Percentiles rank a stretch among this genome's conserved stretches.
phyloP scores from a whole-genome alignment of 2,888 invertebrate species.

The Metellina segmentata region DNA sequence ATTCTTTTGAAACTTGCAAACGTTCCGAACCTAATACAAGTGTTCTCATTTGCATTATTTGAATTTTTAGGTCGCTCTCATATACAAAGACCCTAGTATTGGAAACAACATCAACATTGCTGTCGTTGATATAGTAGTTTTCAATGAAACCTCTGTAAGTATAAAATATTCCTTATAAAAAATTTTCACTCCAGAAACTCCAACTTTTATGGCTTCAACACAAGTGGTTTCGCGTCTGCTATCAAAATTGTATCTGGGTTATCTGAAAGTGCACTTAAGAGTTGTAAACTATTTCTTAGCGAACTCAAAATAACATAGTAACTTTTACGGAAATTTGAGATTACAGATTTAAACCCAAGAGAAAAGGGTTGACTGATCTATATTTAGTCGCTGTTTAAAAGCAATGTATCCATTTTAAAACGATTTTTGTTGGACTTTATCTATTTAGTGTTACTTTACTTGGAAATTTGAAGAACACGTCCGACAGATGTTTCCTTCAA shows the following conservation, averaged over 20 bases:
- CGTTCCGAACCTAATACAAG: too few species aligned
- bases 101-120: slow-evolving; percentile 91
- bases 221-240: slow-evolving; percentile 35
- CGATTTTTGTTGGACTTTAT: neutral
- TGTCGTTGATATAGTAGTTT: slow-evolving; percentile 86
- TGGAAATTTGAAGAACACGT: too few species aligned
- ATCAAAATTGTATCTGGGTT: slow-evolving; percentile 62
- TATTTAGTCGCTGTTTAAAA: neutral
- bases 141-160: slow-evolving; percentile 80
- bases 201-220: slow-evolving; percentile 18
- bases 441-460: neutral
- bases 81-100: slow-evolving; percentile 90
- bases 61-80: slow-evolving; percentile 85
- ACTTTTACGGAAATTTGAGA: slow-evolving; percentile 13
- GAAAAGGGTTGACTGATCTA: neutral
- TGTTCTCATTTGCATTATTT: neutral
- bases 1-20: too few species aligned
- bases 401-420: neutral
- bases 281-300: slow-evolving; percentile 5
- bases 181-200: neutral
- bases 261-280: slow-evolving; percentile 47
- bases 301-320: slow-evolving; percentile 29
- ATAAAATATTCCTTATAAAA: slow-evolving; percentile 1
- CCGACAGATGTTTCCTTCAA: too few species aligned
- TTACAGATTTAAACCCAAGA: slow-evolving; percentile 10